Evolutionary conservation across 2,888 invertebrate genomes (phyloP).

Genomic region (Andricus curvator): DNA sequence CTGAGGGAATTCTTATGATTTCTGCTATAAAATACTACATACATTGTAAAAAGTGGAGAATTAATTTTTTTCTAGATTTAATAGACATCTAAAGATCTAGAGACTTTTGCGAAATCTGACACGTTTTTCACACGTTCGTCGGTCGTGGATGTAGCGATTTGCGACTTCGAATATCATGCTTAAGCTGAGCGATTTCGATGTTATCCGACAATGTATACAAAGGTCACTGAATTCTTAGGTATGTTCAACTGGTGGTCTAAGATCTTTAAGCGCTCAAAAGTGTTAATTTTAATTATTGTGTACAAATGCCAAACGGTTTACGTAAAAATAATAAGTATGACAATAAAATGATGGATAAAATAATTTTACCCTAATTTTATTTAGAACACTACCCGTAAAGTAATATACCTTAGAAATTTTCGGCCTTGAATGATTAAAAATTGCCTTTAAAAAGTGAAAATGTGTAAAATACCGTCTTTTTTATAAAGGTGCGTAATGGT

Average conservation of each 20-base stretch:
- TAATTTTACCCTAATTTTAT: no score
- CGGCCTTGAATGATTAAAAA: no score
- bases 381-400: no score
- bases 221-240: neutral
- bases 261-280: no score
- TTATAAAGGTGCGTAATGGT: no score
- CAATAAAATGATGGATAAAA: no score
- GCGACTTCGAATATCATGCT: neutral
- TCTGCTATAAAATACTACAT: neutral
- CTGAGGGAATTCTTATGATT: neutral
- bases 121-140: neutral
- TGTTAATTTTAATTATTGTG: no score
- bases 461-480: no score
- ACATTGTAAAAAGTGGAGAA: neutral
- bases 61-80: neutral
- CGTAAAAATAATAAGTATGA: no score
- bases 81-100: neutral
- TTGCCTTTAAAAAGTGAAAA: no score
- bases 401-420: no score
- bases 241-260: neutral
- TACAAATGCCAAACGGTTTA: no score
- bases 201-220: neutral
- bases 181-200: neutral
- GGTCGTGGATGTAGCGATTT: neutral
- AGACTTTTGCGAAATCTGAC: neutral